phyloP scores from a whole-genome alignment of 2,888 invertebrate species.

The Phymatocera aterrima region DNA sequence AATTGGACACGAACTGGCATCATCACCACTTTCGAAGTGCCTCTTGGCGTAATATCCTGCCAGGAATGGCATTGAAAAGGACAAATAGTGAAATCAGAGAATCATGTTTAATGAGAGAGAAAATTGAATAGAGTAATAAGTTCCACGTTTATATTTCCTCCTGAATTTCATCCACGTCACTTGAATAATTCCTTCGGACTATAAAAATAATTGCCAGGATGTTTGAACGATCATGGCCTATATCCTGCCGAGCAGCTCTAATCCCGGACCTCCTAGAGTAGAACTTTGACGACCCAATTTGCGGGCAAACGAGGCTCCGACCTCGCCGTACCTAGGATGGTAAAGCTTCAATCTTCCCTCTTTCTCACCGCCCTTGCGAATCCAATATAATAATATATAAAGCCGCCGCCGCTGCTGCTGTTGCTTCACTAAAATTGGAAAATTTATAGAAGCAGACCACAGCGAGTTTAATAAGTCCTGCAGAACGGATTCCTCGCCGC shows the following conservation, averaged over 20 bases:
- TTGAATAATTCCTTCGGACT: neutral
- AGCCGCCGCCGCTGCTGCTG: no score
- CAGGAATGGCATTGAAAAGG: no score
- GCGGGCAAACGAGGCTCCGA: neutral
- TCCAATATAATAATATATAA: conserved; percentile 4
- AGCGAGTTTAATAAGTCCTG: neutral
- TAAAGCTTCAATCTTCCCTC: neutral
- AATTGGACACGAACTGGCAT: no score
- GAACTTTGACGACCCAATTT: conserved; percentile 31
- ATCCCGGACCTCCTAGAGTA: conserved; percentile 15
- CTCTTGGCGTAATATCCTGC: no score
- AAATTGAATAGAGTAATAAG: neutral
- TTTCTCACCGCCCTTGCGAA: neutral
- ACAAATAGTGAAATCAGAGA: neutral
- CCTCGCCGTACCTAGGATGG: neutral
- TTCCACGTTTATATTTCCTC: neutral
- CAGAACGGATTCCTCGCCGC: neutral
- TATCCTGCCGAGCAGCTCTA: neutral
- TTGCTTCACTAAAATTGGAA: neutral
- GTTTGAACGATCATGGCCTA: conserved; percentile 29
- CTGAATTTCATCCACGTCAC: neutral
- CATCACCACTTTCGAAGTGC: no score
- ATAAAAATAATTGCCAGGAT: conserved; percentile 36
- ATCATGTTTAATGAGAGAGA: conserved; percentile 8
- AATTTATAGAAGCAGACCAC: neutral